phyloP scores from a whole-genome alignment of 2,888 invertebrate genomes.

The Drosophila vallismaia region DNA sequence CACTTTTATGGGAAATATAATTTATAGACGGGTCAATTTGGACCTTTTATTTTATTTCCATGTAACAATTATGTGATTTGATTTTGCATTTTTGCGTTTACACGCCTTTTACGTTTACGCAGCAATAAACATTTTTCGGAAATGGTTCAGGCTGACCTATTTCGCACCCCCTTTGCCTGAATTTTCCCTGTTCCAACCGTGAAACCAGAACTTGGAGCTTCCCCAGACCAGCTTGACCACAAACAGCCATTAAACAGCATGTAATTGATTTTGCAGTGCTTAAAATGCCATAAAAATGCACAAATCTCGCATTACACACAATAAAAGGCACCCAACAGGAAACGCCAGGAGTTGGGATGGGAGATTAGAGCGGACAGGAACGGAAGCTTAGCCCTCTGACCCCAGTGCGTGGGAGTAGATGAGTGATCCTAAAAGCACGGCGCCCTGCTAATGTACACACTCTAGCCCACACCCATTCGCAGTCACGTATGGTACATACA shows the following conservation, averaged over 20 bases:
- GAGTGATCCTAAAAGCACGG: slow-evolving; percentile 32
- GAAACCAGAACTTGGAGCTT: neutral
- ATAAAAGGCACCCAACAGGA: slow-evolving; percentile 33
- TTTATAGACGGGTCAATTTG: neutral
- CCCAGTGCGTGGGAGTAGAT: neutral
- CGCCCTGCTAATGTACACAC: slow-evolving; percentile 32
- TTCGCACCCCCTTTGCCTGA: neutral
- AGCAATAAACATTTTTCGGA: slow-evolving; percentile 19
- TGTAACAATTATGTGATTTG: slow-evolving; percentile 20
- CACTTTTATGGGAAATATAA: too few relatives aligned
- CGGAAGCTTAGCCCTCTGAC: slow-evolving; percentile 11
- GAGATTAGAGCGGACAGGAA: neutral
- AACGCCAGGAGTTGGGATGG: neutral
- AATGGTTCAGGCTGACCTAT: neutral
- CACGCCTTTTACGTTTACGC: slow-evolving; percentile 27
- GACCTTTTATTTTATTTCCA: neutral
- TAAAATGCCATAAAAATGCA: slow-evolving; percentile 61
- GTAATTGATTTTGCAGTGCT: slow-evolving; percentile 63
- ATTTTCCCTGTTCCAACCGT: too few relatives aligned
- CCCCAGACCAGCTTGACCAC: slow-evolving; percentile 25
- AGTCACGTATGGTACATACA: neutral
- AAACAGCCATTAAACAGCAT: slow-evolving; percentile 46
- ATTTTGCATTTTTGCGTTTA: slow-evolving; percentile 20
- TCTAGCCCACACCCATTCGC: slow-evolving; percentile 9
- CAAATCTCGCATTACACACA: slow-evolving; percentile 52